Base-by-base conservation (phyloP, 1,140 invertebrate genomes). In the Trichogramma pretiosum region DNA sequence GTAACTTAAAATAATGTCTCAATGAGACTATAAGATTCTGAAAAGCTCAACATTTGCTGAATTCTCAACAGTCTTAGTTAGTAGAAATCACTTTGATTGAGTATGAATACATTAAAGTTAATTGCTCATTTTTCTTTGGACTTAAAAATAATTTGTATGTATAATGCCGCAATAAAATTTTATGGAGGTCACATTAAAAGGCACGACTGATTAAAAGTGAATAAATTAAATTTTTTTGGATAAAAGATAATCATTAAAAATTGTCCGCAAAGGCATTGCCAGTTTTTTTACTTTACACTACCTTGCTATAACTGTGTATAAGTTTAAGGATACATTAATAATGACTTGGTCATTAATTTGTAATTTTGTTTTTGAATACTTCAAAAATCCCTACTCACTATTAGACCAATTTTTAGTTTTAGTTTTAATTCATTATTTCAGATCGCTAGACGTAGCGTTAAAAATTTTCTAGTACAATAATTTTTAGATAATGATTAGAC, bases 141-240 rank as follows among this genome's bases (percentile, higher is more conserved):
- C 57, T 60, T 59, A 57, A 64, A 62, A 62, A 56, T 58, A 62
- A 64, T 59, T 64, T 57, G 48, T 46, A 57, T 50, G 37, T 38
- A 37, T 43, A 34, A 51, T 46, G 37, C 50, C 54, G 18, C 50
- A 59, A 62, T 60, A 59, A 63, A 65, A 61, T 17, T 58, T 37
- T 56, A 55, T 49, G 44, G 41, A 49, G 48, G 57, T 61, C 55
- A 63, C 30, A 40, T 62, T 65, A 61, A 65, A 65, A 64, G 63
- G 61, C 62, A 65, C 62, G 61, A 59, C 60, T 55, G 51, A 63
- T 63, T 65, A 60, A 64, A 66, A 65, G 8, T 56, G 57, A 52
- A 38, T 62, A 63, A 64, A 62, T 51, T 54, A 61, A 50, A 59
- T 43, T 52, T 55, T 56, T 7, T 43, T 38, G 51, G 44, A 54